Evolutionary conservation across 2,113 vertebrate genomes (phyloP).

Genomic region (Myocastor coypus): DNA sequence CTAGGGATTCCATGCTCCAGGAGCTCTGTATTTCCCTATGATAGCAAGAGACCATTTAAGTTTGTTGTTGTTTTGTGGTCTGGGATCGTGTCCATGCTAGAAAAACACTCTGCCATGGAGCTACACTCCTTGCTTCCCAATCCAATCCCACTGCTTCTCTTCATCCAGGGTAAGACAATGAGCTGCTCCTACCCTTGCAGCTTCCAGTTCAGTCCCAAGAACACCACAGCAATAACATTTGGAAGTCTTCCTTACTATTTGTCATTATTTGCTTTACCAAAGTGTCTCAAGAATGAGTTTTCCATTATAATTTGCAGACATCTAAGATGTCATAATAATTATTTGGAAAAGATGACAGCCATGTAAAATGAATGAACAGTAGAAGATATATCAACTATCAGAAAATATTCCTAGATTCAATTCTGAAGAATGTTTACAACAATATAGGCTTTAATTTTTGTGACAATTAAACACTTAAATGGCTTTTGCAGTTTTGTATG

Average conservation of each 20-base stretch:
- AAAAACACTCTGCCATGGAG: neutral
- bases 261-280: constrained; percentile 32
- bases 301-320: constrained; percentile 36
- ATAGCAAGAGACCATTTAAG: neutral
- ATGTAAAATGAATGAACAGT: constrained; percentile 23
- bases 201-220: neutral
- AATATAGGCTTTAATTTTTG: constrained; percentile 16
- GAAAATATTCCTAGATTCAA: constrained; percentile 15
- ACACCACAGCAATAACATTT: neutral
- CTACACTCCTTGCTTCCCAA: neutral
- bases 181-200: neutral
- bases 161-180: neutral
- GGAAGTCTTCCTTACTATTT: neutral
- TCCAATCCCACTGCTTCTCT: neutral
- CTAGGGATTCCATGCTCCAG: neutral
- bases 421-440: constrained; percentile 32
- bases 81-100: neutral
- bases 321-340: constrained; percentile 6
- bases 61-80: neutral
- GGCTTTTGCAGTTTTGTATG: neutral
- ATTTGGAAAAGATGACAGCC: constrained; percentile 3
- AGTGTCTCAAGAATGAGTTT: constrained; percentile 15
- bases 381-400: neutral
- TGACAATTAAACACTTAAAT: constrained; percentile 34
- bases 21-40: neutral